Conservation (phyloP, 2,113 vertebrate genomes). For the Sinocyclocheilus anophthalmus region DNA sequence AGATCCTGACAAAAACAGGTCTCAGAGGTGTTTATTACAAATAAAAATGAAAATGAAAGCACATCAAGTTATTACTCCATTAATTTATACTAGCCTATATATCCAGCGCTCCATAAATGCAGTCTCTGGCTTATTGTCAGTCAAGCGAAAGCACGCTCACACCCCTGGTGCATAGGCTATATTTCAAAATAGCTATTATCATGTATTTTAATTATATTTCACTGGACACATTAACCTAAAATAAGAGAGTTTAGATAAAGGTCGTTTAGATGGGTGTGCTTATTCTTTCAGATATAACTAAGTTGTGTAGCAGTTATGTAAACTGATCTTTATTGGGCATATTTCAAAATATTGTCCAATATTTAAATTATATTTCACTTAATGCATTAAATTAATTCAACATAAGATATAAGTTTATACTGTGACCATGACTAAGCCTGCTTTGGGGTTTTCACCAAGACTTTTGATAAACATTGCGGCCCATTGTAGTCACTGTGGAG, state of each 20-base stretch:
- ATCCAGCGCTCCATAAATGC: no score
- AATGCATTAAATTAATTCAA: not conserved
- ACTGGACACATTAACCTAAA: not conserved
- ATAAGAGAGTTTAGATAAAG: not conserved
- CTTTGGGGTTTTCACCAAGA: not conserved
- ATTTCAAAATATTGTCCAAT: not conserved
- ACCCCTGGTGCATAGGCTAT: no score
- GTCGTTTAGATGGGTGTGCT: no score
- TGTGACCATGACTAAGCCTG: not conserved
- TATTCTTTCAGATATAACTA: not conserved
- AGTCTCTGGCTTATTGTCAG: no score
- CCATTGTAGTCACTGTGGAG: slow-evolving; percentile 46
- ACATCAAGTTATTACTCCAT: no score
- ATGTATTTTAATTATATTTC: not conserved
- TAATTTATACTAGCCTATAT: no score
- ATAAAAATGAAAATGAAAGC: no score
- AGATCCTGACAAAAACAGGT: no score
- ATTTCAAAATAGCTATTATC: not conserved
- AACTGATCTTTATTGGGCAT: not conserved
- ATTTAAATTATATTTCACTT: not conserved
- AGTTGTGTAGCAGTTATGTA: not conserved
- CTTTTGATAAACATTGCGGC: not conserved
- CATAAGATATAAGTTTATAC: not conserved
- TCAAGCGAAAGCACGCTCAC: no score
- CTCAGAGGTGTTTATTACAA: no score